phyloP scores from a whole-genome alignment of 2,797 vertebrate genomes.

The Kryptopterus vitreolus region DNA sequence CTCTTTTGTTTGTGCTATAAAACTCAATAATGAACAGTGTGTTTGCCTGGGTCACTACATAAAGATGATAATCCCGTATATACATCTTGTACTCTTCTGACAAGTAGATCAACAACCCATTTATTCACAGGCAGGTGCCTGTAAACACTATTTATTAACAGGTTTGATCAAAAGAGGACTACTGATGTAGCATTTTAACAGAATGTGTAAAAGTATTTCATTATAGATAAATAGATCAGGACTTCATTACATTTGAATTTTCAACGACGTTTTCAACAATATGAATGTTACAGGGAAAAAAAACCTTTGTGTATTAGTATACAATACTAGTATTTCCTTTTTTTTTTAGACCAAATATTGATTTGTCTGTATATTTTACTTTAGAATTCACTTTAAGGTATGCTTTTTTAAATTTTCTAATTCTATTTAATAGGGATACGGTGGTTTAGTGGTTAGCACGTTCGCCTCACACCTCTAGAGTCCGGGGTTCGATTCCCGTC shows the following conservation, averaged over 20 bases:
- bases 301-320: background rate
- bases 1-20: background rate
- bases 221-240: no score
- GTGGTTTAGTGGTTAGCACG: no score
- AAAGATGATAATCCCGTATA: background rate
- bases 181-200: background rate
- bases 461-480: no score
- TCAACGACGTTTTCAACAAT: background rate
- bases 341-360: no score
- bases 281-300: background rate
- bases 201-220: no score
- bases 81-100: background rate
- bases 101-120: background rate
- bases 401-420: no score
- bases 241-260: background rate
- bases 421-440: no score
- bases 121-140: background rate
- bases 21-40: background rate
- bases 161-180: background rate
- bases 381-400: no score
- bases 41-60: background rate
- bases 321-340: no score
- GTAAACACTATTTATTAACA: background rate
- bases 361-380: no score
- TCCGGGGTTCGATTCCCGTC: no score